Evolutionary conservation across 2,113 vertebrate genomes (phyloP).

Genomic region (Myocastor coypus): DNA sequence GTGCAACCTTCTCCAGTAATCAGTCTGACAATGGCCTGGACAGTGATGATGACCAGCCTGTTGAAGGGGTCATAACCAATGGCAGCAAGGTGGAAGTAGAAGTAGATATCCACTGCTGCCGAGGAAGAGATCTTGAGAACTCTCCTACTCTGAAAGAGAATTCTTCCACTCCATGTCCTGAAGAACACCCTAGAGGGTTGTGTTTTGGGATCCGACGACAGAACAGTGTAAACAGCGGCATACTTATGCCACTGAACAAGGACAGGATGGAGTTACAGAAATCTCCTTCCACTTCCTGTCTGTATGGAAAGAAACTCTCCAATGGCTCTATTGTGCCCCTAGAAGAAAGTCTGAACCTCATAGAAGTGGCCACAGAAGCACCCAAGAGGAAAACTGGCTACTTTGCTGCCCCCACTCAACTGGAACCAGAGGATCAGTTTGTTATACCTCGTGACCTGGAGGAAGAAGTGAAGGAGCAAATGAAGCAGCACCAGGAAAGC

Average conservation of each 20-base stretch:
- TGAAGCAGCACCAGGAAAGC: constrained; percentile 89
- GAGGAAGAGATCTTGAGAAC: constrained; percentile 84
- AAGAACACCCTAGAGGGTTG: constrained; percentile 85
- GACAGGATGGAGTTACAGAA: constrained; percentile 94
- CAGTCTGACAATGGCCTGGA: constrained; percentile 97
- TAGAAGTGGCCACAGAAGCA: constrained; percentile 96
- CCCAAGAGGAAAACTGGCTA: constrained; percentile 98
- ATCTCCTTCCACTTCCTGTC: constrained; percentile 93
- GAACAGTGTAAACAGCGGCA: constrained; percentile 92
- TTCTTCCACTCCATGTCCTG: constrained; percentile 70
- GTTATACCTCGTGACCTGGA: constrained; percentile 95
- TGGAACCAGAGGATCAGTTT: constrained; percentile 97
- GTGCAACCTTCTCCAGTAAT: constrained; percentile 95
- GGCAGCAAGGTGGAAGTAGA: constrained; percentile 98
- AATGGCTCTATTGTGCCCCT: constrained; percentile 97
- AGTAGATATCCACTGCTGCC: constrained; percentile 97
- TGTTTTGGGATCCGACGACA: constrained; percentile 90
- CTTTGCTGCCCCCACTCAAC: constrained; percentile 95
- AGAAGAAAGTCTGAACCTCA: constrained; percentile 96
- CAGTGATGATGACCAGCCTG: constrained; percentile 95
- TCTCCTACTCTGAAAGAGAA: constrained; percentile 36
- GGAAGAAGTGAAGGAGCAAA: constrained; percentile 95
- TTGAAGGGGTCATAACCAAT: constrained; percentile 95
- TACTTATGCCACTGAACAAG: constrained; percentile 88
- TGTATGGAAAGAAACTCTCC: constrained; percentile 96